Percentiles rank a stretch among this genome's conserved stretches.
Conservation (phyloP, 2,888 invertebrate species). For the Craniophora ligustri region DNA sequence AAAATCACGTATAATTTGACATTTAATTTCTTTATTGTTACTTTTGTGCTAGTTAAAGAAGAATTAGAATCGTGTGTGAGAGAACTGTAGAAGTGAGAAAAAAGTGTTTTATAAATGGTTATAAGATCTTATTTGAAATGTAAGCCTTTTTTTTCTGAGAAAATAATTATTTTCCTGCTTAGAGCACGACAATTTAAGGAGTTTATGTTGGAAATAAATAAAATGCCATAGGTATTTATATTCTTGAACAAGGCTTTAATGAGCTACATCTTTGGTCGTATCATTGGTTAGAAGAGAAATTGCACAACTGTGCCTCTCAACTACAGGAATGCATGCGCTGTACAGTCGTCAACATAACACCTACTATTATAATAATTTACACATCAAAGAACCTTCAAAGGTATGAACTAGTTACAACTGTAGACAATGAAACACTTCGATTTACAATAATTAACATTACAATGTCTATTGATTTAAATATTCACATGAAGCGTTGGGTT, state of each 20-base stretch:
- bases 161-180: too few species aligned
- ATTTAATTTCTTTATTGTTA: background rate
- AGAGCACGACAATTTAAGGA: too few species aligned
- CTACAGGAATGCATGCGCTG: slow-evolving; percentile 74
- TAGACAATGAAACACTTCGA: slow-evolving; percentile 41
- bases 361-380: slow-evolving; percentile 22
- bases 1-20: background rate
- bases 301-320: slow-evolving; percentile 64
- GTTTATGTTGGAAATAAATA: slow-evolving; percentile 54
- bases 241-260: slow-evolving; percentile 84
- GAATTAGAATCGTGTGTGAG: too few species aligned
- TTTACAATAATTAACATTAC: slow-evolving; percentile 39
- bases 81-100: too few species aligned
- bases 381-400: slow-evolving; percentile 30
- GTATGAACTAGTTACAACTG: slow-evolving; percentile 38
- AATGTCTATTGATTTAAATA: slow-evolving; percentile 34
- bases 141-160: too few species aligned
- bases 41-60: too few species aligned
- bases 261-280: slow-evolving; percentile 91
- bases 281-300: slow-evolving; percentile 89
- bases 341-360: slow-evolving; percentile 58
- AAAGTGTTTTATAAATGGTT: too few species aligned
- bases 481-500: slow-evolving; percentile 14
- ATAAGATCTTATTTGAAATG: too few species aligned
- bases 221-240: slow-evolving; percentile 62